Percentiles rank a stretch among this genome's conserved stretches.
phyloP scores from a whole-genome alignment of 2,113 vertebrate species.

The Calonectris borealis region DNA sequence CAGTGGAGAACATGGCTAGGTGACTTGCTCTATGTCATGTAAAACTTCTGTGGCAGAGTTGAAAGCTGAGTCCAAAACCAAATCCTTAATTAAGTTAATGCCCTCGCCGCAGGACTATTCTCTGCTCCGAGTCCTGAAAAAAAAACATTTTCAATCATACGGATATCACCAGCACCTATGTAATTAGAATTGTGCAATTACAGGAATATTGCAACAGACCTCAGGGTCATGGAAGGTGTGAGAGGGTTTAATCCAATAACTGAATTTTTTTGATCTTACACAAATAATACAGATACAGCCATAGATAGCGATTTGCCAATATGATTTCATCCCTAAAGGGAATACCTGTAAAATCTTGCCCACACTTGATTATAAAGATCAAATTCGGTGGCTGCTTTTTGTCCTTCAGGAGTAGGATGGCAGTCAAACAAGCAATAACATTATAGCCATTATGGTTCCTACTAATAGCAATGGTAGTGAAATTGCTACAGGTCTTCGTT shows the following conservation, averaged over 20 bases:
- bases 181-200: slow-evolving; percentile 32
- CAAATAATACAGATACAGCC: not conserved
- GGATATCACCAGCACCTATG: slow-evolving; percentile 13
- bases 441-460: not conserved
- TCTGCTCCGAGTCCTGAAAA: not conserved
- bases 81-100: not conserved
- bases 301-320: slow-evolving; percentile 14
- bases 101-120: not conserved
- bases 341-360: slow-evolving; percentile 26
- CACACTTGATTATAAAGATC: not conserved
- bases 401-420: not conserved
- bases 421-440: not conserved
- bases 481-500: not conserved
- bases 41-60: not conserved
- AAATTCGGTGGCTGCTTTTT: not conserved
- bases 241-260: not conserved
- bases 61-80: not conserved
- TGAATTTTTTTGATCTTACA: not conserved
- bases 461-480: not conserved
- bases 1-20: not conserved
- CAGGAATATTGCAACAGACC: slow-evolving; percentile 22
- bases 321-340: not conserved
- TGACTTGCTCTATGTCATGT: not conserved
- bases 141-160: not conserved
- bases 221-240: slow-evolving; percentile 19